A percentile compares a stretch with the other conserved stretches of the same genome.
phyloP scores from a whole-genome alignment of 2,113 vertebrate species.

The Eleginops maclovinus region DNA sequence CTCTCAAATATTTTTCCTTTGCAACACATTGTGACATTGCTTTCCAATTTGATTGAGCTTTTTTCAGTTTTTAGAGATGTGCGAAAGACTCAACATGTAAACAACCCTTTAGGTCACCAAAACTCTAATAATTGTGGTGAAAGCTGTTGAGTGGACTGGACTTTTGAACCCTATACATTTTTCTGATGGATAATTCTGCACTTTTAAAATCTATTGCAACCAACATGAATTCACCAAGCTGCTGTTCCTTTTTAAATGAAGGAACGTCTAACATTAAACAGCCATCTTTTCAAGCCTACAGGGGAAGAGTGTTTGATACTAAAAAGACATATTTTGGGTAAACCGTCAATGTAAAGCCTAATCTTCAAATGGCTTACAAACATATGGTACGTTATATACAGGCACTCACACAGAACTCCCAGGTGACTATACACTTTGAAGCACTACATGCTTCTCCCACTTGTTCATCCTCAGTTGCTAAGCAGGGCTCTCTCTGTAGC shows the following conservation, averaged over 20 bases:
- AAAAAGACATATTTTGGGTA: background rate
- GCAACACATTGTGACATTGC: too few relatives aligned
- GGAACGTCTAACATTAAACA: background rate
- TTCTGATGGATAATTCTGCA: background rate
- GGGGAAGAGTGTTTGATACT: background rate
- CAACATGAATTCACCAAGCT: background rate
- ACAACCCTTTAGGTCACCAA: too few relatives aligned
- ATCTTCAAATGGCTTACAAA: slow-evolving; percentile 20
- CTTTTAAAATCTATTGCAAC: background rate
- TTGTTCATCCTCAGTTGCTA: slow-evolving; percentile 31
- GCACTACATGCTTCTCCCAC: slow-evolving; percentile 46
- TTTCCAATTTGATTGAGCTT: too few relatives aligned
- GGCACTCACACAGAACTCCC: slow-evolving; percentile 34
- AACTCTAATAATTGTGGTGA: background rate
- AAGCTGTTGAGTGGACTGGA: too few relatives aligned
- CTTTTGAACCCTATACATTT: background rate
- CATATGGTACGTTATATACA: slow-evolving; percentile 14
- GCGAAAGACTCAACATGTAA: too few relatives aligned
- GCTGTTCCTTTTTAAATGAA: background rate
- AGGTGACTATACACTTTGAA: slow-evolving; percentile 57
- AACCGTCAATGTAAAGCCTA: background rate
- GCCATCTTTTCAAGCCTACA: background rate
- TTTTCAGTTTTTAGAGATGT: too few relatives aligned
- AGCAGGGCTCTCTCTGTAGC: slow-evolving; percentile 37
- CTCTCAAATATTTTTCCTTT: too few relatives aligned